Evolutionary conservation across 1,140 invertebrate species (phyloP).

Genomic region (Akabosia matsudoensis): DNA sequence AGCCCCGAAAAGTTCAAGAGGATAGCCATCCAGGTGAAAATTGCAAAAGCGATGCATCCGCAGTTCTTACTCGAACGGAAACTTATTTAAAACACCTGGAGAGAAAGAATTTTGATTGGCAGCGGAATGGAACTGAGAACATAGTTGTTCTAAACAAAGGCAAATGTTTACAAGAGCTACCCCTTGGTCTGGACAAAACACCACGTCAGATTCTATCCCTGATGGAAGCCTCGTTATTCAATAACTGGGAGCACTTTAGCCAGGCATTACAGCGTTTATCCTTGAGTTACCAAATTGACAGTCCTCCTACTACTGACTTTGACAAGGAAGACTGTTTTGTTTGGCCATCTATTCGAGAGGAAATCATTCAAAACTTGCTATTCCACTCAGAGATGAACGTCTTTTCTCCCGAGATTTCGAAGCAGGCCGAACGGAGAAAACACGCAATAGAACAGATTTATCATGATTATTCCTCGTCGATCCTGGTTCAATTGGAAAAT

Average conservation of each 20-base stretch:
- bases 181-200: not conserved
- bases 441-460: slow-evolving; percentile 26
- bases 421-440: not conserved
- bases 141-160: not conserved
- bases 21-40: too few species aligned
- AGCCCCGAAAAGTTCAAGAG: too few species aligned
- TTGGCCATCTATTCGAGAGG: not conserved
- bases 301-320: not conserved
- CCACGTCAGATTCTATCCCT: not conserved
- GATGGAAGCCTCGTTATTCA: not conserved
- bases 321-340: not conserved
- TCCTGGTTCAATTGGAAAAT: not conserved
- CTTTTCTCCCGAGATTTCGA: not conserved
- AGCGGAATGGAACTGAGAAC: too few species aligned
- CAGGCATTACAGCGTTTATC: not conserved
- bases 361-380: slow-evolving; percentile 17
- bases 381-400: slow-evolving; percentile 14
- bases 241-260: not conserved
- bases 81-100: too few species aligned
- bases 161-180: not conserved
- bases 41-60: too few species aligned
- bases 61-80: too few species aligned
- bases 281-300: not conserved
- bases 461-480: slow-evolving; percentile 23
- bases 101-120: too few species aligned